Conservation (phyloP, 2,797 vertebrate genomes). For the Enteromius unitaeniatus region DNA sequence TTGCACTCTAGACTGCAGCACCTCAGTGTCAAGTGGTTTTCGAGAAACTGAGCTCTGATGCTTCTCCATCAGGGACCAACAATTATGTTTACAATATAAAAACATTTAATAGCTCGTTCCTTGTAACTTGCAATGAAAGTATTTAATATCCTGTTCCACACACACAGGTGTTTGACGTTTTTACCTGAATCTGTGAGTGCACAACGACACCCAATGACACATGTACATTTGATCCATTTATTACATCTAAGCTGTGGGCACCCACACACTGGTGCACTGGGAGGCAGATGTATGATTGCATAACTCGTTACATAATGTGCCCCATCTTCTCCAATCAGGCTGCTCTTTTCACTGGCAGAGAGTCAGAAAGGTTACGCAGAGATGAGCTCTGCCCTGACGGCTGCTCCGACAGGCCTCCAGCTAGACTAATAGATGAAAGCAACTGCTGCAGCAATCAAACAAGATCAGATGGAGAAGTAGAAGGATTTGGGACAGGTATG, state of each 20-base stretch:
- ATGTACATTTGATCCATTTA: conserved; percentile 59
- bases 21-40: background rate
- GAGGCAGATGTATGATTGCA: conserved; percentile 82
- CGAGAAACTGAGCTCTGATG: background rate
- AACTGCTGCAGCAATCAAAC: conserved; percentile 8
- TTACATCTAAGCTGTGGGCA: conserved; percentile 62
- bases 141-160: background rate
- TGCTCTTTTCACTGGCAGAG: conserved; percentile 66
- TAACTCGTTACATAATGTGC: conserved; percentile 79
- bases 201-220: background rate
- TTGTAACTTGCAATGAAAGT: background rate
- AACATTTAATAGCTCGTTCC: background rate
- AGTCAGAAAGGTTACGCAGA: conserved; percentile 65
- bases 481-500: conserved; percentile 51
- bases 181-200: background rate
- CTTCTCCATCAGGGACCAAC: background rate
- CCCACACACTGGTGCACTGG: conserved; percentile 73
- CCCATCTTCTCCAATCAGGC: conserved; percentile 69
- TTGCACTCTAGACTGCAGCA: background rate
- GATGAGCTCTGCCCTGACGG: conserved; percentile 64
- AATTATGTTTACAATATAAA: background rate
- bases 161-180: background rate
- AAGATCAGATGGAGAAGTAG: conserved; percentile 29
- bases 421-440: conserved; percentile 40
- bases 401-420: conserved; percentile 47